Percentiles rank a stretch among this genome's conserved stretches.
Evolutionary conservation across 2,113 vertebrate species (phyloP).

Genomic region (Lamprotornis superbus): DNA sequence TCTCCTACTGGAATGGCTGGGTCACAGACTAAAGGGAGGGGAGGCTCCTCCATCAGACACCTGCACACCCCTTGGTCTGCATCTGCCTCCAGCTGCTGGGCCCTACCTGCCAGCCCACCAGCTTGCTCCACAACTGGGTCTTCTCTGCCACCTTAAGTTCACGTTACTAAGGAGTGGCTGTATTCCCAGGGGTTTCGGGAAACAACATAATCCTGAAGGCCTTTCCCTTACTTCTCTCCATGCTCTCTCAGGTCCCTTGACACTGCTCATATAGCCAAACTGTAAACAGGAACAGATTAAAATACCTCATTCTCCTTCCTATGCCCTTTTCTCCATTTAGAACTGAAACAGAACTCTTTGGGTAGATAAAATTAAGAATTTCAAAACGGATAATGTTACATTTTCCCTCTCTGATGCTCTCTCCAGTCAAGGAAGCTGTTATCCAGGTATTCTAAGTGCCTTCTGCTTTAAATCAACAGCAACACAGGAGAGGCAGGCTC

Average conservation of each 20-base stretch:
- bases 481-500: neutral
- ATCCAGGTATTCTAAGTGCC: neutral
- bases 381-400: neutral
- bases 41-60: neutral
- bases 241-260: neutral
- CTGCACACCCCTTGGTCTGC: fast-evolving
- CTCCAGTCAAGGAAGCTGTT: neutral
- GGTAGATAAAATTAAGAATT: neutral
- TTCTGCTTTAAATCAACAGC: neutral
- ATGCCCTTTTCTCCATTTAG: neutral
- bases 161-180: neutral
- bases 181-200: neutral
- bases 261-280: neutral
- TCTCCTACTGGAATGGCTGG: fast-evolving
- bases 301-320: neutral
- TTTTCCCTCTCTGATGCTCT: neutral
- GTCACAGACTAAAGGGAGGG: fast-evolving
- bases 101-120: neutral
- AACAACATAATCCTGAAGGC: neutral
- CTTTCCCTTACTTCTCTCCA: neutral
- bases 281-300: neutral
- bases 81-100: neutral
- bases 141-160: neutral
- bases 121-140: neutral
- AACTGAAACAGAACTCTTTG: neutral